A percentile compares a stretch with the other conserved stretches of the same genome.
These are phyloP conservation scores for Trachelus stipa DNA, from an alignment of 2,888 invertebrate genomes.

Conservation along the genomic window DNA sequence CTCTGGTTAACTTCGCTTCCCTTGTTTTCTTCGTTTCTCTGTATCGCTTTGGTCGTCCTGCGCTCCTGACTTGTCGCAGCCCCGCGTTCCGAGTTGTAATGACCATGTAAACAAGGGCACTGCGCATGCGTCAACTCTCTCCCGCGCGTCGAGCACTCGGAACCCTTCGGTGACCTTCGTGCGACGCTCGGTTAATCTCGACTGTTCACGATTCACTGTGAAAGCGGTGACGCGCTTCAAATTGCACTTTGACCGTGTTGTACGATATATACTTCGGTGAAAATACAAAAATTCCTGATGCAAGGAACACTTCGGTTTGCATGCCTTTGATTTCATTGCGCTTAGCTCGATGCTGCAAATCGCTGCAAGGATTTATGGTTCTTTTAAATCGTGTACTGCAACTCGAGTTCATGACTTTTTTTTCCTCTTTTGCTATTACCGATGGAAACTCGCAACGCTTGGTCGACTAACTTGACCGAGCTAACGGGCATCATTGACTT, in stretches of 20 bases:
- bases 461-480: background rate
- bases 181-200: background rate
- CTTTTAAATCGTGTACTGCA: background rate
- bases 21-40: background rate
- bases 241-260: background rate
- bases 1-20: background rate
- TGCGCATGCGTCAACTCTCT: constrained; percentile 52
- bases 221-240: background rate
- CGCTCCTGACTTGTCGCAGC: background rate
- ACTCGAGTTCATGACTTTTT: background rate
- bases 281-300: background rate
- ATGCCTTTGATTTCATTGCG: background rate
- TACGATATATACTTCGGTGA: background rate
- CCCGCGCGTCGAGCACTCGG: constrained; percentile 4
- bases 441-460: constrained; percentile 1
- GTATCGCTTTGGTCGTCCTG: background rate
- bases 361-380: background rate
- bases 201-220: background rate
- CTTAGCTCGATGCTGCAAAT: background rate
- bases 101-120: constrained; percentile 59
- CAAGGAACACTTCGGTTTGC: background rate
- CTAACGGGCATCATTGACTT: constrained; percentile 6
- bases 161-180: background rate
- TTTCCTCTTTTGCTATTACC: background rate
- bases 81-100: constrained; percentile 27